Base-by-base conservation (phyloP, 1,140 invertebrate species). In the Venustaconcha ellipsiformis region DNA sequence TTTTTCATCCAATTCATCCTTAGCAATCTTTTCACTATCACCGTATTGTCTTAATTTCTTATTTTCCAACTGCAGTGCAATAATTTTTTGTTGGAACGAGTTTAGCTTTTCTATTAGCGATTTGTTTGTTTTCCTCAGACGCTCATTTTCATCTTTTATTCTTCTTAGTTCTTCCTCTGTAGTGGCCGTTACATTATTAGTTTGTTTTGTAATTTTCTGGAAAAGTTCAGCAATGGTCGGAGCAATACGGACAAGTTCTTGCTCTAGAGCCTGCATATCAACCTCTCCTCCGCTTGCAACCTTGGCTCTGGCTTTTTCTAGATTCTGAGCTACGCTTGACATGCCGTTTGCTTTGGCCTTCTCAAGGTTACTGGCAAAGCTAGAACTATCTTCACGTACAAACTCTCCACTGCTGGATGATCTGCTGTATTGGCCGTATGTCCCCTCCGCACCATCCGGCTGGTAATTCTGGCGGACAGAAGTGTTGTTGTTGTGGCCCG, bases 51-150 rank as follows among this genome's bases (percentile, higher is more conserved):
- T 78, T 0, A 83, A 66, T 60, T 80, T 83, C 64, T 83, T 83
- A 57, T 83, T 83, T 60, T 83, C 82, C 37, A 83, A 63, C 55
- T 83, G 82, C 20, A 83, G 74, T 37, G 79, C 78, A 58, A 83
- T 83, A 57, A 83, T 83, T 67, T 79, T 83, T 67, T 83, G 82
- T 57, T 83, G 82, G 55, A 83, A 83, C n/a, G 75, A 77, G 68
- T 83, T 83, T 18, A 83, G 64, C 60, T 83, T 83, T 68, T 83
- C 82, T 59, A 83, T 80, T 37, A 83, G 70, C 15, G 74, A 72
- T 70, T 79, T 70, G 60, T 83, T 83, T n/a, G 82, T 83, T 80
- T 83, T 83, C 23, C 82, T 64, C 48, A 83, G 69, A 56, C 82
- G 68, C 26, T 83, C 82, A 65, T 83, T 83, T 65, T 83, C 82